A percentile compares a stretch with the other conserved stretches of the same genome.
Conservation (phyloP, 1,140 invertebrate species). For the Drepana arcuata region DNA sequence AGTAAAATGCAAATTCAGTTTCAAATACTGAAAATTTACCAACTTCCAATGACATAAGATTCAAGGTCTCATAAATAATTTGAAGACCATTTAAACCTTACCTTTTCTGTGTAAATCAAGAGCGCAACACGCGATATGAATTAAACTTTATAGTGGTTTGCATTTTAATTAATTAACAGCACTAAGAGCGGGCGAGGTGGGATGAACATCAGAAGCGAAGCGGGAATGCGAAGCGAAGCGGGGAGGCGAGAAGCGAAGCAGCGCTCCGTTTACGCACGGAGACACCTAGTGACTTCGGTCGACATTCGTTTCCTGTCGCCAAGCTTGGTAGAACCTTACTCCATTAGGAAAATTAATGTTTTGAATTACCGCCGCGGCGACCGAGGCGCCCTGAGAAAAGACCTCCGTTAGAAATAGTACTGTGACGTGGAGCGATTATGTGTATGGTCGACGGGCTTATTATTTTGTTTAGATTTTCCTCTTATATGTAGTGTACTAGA, state of each 20-base stretch:
- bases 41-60: too few relatives aligned
- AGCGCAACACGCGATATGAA: not conserved
- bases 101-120: not conserved
- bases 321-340: conserved; percentile 26
- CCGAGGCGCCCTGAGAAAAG: not conserved
- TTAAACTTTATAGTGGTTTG: conserved; percentile 16
- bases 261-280: conserved; percentile 33
- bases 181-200: conserved; percentile 28
- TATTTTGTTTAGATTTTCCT: too few relatives aligned
- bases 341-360: conserved; percentile 72
- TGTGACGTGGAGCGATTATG: not conserved
- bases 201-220: too few relatives aligned
- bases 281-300: not conserved
- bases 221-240: too few relatives aligned
- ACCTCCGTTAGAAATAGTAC: conserved; percentile 1
- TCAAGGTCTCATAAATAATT: too few relatives aligned
- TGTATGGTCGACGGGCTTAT: too few relatives aligned
- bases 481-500: too few relatives aligned
- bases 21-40: too few relatives aligned
- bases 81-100: too few relatives aligned
- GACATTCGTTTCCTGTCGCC: conserved; percentile 1
- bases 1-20: too few relatives aligned
- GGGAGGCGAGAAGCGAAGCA: conserved; percentile 13
- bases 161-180: conserved; percentile 47
- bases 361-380: conserved; percentile 43